Percentiles rank a stretch among this genome's conserved stretches.
phyloP scores from a whole-genome alignment of 2,113 vertebrate species.

The Nothobranchius furzeri region DNA sequence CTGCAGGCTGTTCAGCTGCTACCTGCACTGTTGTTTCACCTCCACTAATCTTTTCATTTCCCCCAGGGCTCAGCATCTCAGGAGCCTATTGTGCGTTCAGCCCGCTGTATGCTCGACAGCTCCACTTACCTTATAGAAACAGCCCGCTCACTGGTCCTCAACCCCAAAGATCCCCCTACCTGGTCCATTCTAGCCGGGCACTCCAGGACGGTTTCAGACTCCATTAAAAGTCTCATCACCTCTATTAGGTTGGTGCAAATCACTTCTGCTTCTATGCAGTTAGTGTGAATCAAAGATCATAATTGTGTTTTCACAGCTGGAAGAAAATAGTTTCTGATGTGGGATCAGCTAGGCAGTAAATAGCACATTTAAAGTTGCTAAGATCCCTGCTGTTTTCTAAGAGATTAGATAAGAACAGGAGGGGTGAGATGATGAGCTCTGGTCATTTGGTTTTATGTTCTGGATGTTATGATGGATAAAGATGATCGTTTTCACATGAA shows the following conservation, averaged over 20 bases:
- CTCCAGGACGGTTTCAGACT: constrained; percentile 96
- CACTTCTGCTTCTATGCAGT: constrained; percentile 25
- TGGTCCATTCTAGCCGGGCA: constrained; percentile 98
- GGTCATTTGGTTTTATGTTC: background rate
- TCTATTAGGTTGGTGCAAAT: constrained; percentile 88
- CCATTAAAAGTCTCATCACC: constrained; percentile 98
- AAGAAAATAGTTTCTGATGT: constrained; percentile 2
- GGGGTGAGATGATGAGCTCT: constrained; percentile 15
- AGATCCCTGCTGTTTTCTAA: constrained; percentile 21
- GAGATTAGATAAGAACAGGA: constrained; percentile 24
- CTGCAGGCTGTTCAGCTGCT: background rate
- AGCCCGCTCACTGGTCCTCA: constrained; percentile 92
- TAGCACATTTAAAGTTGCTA: constrained; percentile 22
- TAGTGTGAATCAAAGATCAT: constrained; percentile 11
- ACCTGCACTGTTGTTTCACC: constrained; percentile 37
- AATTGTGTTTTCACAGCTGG: constrained; percentile 13
- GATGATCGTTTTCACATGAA: no score
- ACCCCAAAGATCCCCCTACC: constrained; percentile 96
- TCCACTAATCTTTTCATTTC: constrained; percentile 23
- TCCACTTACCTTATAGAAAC: constrained; percentile 92
- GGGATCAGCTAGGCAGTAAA: constrained; percentile 36
- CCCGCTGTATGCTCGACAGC: constrained; percentile 95
- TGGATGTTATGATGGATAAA: background rate
- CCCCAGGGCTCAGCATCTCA: constrained; percentile 91
- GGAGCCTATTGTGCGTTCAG: constrained; percentile 93